Evolutionary conservation across 2,113 vertebrate genomes (phyloP), one percentile per base, ranked within the genome.

Genomic region (Campylomormyrus numenius): DNA sequence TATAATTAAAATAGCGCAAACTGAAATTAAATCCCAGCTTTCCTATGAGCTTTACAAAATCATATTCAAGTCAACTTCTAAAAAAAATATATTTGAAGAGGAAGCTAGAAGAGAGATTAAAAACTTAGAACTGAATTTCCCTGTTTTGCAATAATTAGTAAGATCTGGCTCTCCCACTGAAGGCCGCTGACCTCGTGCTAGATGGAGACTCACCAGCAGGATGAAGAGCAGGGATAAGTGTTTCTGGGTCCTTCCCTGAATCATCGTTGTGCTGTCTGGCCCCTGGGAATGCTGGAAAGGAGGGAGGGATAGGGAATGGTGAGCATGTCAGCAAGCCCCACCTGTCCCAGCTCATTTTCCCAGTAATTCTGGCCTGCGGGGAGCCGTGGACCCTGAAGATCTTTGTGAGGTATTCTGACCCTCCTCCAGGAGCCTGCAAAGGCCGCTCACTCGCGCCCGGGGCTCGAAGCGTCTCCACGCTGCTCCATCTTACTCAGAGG

Each of bases 171-270:
- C 50, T 86, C 84, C 58, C 39, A 85, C 31, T 27, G 27, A 42
- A 3, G 49, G 35, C 66, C 17, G 46, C 31, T 39, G 58, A 9
- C 45, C 42, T 46, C 50, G 50, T 21, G 19, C 80, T 53, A 45
- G 5, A 17, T 5, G 17, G 21, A 45, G 17, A 96, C 98, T 94
- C 95, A 99, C 98, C 95, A 98, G 93, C 90, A 98, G 93, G 39
- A 97, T 94, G 2, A 96, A 96, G 90, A 99, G 95, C 91, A 97
- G 90, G 2, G 96, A 92, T 58, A 92, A 96, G 94, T 95, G 95
- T 91, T 92, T 96, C 9, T 91, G n/a, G 93, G 95, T 94, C 93
- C 93, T 93, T 46, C 92, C 91, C 85, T 92, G 94, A 92, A 94
- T 95, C 98, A 99, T 99, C 70, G 21, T 53, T 10, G n/a, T 31